Conservation (phyloP, 2,797 vertebrate genomes). For the Hypotaenidia okinawae region DNA sequence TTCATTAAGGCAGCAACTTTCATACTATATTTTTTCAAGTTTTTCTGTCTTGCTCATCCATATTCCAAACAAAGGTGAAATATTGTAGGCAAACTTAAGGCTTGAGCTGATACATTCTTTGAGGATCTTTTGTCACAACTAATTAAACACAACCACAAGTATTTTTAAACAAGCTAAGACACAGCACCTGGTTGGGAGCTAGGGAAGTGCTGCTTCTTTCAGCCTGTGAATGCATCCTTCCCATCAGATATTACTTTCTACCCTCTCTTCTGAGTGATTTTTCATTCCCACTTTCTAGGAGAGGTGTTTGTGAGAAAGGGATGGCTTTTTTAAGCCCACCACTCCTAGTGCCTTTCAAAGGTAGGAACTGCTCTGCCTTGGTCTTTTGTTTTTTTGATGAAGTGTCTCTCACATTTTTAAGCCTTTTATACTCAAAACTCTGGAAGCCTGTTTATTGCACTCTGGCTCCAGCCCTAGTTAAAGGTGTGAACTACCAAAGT, state of each 20-base stretch:
- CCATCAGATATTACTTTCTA: neutral
- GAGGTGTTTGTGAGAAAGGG: neutral
- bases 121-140: neutral
- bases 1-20: slow-evolving; percentile 77
- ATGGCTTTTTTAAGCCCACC: neutral
- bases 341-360: neutral
- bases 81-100: neutral
- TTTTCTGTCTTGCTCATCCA: slow-evolving; percentile 57
- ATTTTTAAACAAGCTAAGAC: slow-evolving; percentile 50
- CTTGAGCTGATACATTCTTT: neutral
- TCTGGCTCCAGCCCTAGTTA: slow-evolving; percentile 64
- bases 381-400: slow-evolving; percentile 44
- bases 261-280: neutral
- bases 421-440: slow-evolving; percentile 50
- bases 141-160: slow-evolving; percentile 15
- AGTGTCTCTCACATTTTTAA: slow-evolving; percentile 56
- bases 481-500: slow-evolving; percentile 69
- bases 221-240: neutral
- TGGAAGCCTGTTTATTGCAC: slow-evolving; percentile 67
- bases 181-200: neutral
- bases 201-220: neutral
- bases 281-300: neutral
- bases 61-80: slow-evolving; percentile 45
- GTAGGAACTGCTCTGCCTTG: neutral
- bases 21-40: slow-evolving; percentile 58